Base-by-base conservation (phyloP, 2,113 vertebrate species). In the Copsychus sechellarum region DNA sequence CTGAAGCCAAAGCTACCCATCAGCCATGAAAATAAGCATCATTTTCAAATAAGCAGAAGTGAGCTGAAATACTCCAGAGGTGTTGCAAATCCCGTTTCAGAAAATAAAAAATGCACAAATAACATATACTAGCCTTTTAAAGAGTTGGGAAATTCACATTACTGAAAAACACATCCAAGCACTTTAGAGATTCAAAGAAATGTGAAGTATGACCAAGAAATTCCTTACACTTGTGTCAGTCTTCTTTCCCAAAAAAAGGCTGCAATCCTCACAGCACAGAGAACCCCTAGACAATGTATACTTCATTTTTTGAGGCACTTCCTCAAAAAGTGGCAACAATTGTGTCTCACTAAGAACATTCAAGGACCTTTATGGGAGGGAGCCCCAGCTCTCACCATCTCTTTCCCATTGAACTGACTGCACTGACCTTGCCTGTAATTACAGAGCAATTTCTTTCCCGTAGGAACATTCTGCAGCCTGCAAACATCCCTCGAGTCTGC, bases 391-490 rank as follows among this genome's bases (percentile, higher is more conserved):
- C 74, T 47, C 34, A 42, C 65, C 25, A 65, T 64, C 77, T 94
- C 77, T 94, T 66, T 86, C 80, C 78, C 78, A 88, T 2, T 34
- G 67, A 96, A 86, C 69, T 51, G 56, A 95, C 90, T 96, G 83
- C 33, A 2, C 73, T 86, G 81, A 92, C 94, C 88, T 95, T 86
- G 69, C 56, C 79, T 96, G 87, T 96, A 95, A 97, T 97, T 97
- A 97, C 76, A 95, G 92, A 73, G 56, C 80, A 61, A 85, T 47
- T 89, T 79, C 56, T 78, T 95, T 93, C 95, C 90, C 89, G 0
- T 14, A 74, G 73, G 95, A 95, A 89, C 8, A 7, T 91, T 94
- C 86, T 74, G 92, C 85, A 95, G 89, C 85, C 94, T 93, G 90
- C 67, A 95, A 95, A 93, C 84, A 96, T 76, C 92, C 86, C 95